These are phyloP conservation scores for Apaloderma vittatum DNA, from an alignment of 2,113 vertebrate species.

Conservation along the genomic window DNA sequence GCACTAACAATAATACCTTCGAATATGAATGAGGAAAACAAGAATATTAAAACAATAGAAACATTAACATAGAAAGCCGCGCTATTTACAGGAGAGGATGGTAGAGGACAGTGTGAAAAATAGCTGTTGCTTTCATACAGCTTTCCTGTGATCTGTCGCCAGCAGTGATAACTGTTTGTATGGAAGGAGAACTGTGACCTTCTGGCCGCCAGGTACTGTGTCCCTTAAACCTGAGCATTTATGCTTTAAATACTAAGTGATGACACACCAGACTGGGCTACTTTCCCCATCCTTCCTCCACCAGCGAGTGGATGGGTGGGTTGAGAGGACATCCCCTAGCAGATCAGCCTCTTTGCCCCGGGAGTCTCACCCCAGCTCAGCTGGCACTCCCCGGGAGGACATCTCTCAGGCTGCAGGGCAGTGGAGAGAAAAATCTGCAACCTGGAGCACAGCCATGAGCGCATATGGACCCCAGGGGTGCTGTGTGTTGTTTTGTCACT, in stretches of 20 bases:
- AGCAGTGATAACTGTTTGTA: not conserved
- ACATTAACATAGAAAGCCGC: slow-evolving; percentile 79
- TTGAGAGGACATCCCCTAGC: not conserved
- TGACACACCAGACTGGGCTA: rapidly evolving
- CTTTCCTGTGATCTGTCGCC: not conserved
- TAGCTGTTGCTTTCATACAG: slow-evolving; percentile 21
- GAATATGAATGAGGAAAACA: slow-evolving; percentile 85
- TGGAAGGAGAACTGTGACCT: not conserved
- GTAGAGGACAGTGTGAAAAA: slow-evolving; percentile 60
- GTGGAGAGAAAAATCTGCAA: not conserved
- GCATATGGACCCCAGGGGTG: not conserved
- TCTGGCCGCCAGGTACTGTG: not conserved
- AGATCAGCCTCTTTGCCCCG: not conserved
- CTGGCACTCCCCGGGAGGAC: rapidly evolving
- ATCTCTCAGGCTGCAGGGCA: not conserved
- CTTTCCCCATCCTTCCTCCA: not conserved
- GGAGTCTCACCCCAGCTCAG: not conserved
- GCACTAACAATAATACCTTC: slow-evolving; percentile 81
- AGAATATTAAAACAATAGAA: slow-evolving; percentile 84
- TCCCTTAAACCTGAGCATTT: not conserved
- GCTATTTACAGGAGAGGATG: slow-evolving; percentile 43
- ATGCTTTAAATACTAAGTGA: not conserved
- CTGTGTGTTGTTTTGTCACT: not conserved
- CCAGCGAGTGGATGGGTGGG: not conserved
- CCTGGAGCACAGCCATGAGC: not conserved